These are phyloP conservation scores for Anolis carolinensis DNA, from an alignment of 2,113 vertebrate species.

Conservation along the genomic window DNA sequence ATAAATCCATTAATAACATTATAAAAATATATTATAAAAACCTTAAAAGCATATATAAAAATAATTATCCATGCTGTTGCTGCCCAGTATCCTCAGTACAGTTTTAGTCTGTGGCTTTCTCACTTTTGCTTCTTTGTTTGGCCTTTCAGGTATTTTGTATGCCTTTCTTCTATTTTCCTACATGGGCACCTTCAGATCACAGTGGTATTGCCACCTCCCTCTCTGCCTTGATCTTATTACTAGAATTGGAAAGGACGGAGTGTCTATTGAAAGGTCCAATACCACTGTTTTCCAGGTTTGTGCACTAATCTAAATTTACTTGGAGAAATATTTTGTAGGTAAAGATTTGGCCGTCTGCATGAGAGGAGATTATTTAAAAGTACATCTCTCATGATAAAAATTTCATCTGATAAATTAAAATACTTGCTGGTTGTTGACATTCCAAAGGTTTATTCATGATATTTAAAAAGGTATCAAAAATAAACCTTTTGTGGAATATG, in stretches of 20 bases:
- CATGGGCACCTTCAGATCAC: too few relatives aligned
- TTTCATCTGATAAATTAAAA: background rate
- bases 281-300: background rate
- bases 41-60: too few relatives aligned
- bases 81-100: too few relatives aligned
- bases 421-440: background rate
- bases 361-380: background rate
- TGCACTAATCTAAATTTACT: background rate
- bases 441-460: background rate
- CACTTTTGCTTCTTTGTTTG: too few relatives aligned
- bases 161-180: too few relatives aligned
- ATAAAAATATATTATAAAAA: too few relatives aligned
- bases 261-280: background rate
- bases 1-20: too few relatives aligned
- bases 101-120: too few relatives aligned
- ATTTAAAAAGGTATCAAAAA: background rate
- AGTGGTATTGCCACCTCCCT: too few relatives aligned
- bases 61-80: too few relatives aligned
- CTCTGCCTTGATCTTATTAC: background rate
- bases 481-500: background rate
- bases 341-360: background rate
- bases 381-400: background rate
- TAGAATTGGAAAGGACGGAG: background rate
- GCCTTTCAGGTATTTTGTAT: too few relatives aligned
- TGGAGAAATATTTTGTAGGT: background rate